Base-by-base conservation (phyloP, 1,140 invertebrate species). In the Brachionus rotundiformis region DNA sequence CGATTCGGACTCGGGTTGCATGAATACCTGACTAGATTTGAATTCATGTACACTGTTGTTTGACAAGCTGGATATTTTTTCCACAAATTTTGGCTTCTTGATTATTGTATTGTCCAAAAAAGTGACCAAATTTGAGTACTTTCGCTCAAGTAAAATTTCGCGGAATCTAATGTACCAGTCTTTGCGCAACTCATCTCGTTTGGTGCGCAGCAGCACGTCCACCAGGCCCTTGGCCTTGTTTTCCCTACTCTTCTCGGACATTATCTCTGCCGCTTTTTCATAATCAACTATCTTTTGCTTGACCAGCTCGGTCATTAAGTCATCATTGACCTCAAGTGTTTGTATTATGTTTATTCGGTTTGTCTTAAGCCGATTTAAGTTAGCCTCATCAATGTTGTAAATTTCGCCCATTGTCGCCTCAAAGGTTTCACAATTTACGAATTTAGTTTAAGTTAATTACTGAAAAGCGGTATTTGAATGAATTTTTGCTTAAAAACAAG, bases 81-180 rank as follows among this genome's bases (percentile, higher is more conserved):
- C 59, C 19, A 63, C 76, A 54, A 79, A 79, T 59, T 63, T 54
- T n/a, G 76, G 76, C 16, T 63, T 54, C 25, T 79, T 54, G 4
- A 79, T 79, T 3, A 59, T 63, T n/a, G 76, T 79, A 41, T 63
- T 79, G 47, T 79, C 76, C 47, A 79, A 27, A 79, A 79, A 79
- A 19, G 76, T 63, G 10, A 79, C 25, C 25, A 79, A 29, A 54
- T 79, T 33, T 8, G 47, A 39, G 5, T 79, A 59, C 8, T 79
- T 79, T 36, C 59, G 23, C 0, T 36, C 16, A 11, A 27, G 47
- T n/a, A 79, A 13, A 33, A 63, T 31, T 13, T 29, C n/a, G 11
- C 76, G 49, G 47, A 79, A 79, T 63, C 11, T 25, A 16, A 59
- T 29, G 29, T 79, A 79, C 76, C 76, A 79, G 29, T 79, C 76